Evolutionary conservation across 2,888 invertebrate species (phyloP).

Genomic region (Polydrusus tereticollis): DNA sequence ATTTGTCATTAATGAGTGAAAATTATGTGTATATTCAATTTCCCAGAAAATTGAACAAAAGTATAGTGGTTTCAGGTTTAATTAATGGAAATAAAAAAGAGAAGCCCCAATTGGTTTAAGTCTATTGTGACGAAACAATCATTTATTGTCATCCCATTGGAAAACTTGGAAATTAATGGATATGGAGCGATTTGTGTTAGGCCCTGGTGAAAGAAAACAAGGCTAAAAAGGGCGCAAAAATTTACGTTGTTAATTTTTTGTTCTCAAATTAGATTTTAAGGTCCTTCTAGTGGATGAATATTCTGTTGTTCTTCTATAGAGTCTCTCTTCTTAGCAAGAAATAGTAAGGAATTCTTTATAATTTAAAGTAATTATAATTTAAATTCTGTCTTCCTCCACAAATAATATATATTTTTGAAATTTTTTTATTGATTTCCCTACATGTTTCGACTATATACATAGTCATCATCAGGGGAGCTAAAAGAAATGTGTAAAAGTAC

Average conservation of each 20-base stretch:
- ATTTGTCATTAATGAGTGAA: not conserved
- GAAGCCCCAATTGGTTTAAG: constrained; percentile 30
- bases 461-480: too few relatives aligned
- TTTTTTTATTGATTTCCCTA: too few relatives aligned
- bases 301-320: too few relatives aligned
- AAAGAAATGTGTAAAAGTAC: too few relatives aligned
- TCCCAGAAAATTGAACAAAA: constrained; percentile 25
- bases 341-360: too few relatives aligned
- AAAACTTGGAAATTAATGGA: constrained; percentile 47
- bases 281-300: too few relatives aligned
- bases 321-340: too few relatives aligned
- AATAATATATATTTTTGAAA: too few relatives aligned
- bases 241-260: constrained; percentile 41
- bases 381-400: too few relatives aligned
- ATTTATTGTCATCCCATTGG: constrained; percentile 49
- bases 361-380: too few relatives aligned
- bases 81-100: constrained; percentile 43
- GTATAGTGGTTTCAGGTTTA: constrained; percentile 27
- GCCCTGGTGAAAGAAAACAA: constrained; percentile 25
- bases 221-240: constrained; percentile 37
- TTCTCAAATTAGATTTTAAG: constrained; percentile 22
- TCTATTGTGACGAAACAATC: constrained; percentile 45
- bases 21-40: constrained; percentile 27
- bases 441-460: too few relatives aligned
- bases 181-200: constrained; percentile 45